Conservation (phyloP, 2,113 vertebrate genomes). For the Gymnobelideus leadbeateri region DNA sequence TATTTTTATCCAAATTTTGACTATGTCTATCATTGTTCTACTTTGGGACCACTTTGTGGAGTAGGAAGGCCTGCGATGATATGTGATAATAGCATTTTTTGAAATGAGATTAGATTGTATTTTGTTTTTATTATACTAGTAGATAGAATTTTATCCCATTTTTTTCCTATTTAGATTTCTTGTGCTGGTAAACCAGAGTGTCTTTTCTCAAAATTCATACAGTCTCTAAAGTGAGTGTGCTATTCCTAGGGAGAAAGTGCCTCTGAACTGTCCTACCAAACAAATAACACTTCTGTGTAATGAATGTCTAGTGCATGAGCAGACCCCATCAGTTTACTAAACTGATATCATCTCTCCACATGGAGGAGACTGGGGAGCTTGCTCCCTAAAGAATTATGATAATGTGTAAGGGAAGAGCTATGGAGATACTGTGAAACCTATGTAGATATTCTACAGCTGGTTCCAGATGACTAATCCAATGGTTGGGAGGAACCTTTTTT, state of each 20-base stretch:
- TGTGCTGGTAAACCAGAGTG: not conserved
- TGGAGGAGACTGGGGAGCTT: not conserved
- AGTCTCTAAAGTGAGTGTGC: not conserved
- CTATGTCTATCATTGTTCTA: not conserved
- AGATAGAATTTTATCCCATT: not conserved
- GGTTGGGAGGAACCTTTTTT: not conserved
- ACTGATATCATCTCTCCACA: not conserved
- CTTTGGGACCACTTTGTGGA: not conserved
- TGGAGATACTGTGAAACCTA: not conserved
- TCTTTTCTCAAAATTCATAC: too few relatives aligned
- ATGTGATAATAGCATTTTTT: not conserved
- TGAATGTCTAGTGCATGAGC: not conserved
- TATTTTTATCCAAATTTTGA: not conserved
- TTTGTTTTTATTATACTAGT: not conserved
- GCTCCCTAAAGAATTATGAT: not conserved
- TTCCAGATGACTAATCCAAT: not conserved
- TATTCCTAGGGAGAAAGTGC: not conserved
- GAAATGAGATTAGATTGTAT: not conserved
- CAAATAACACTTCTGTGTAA: not conserved
- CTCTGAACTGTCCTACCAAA: not conserved
- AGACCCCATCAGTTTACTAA: not conserved
- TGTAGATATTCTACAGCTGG: not conserved
- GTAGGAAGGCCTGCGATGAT: not conserved
- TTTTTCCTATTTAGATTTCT: not conserved
- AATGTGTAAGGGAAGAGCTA: not conserved